These are phyloP conservation scores for Dysidea cf. avara DNA, from an alignment of 37 sponge, comb jelly and placozoan species.

Conservation along the genomic window DNA sequence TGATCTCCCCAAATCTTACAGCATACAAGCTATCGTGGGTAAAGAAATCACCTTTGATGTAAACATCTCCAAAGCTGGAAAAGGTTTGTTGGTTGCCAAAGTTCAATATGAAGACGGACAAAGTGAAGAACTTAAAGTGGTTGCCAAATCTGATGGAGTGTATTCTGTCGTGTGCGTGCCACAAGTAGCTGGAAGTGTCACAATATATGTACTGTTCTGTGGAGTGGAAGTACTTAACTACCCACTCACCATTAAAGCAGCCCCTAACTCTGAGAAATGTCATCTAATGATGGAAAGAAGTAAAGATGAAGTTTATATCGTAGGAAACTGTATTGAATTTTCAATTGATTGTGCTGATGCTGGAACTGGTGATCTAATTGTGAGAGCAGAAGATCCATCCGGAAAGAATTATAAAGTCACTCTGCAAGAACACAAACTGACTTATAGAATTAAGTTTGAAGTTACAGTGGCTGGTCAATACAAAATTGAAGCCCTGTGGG, in stretches of 20 bases:
- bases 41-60: slow-evolving; percentile 4
- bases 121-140: slow-evolving; percentile 15
- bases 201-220: too few relatives aligned
- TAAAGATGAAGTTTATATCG: slow-evolving; percentile 3
- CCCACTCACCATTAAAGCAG: slow-evolving; percentile 33
- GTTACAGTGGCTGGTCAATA: background rate
- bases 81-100: slow-evolving; percentile 3
- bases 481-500: slow-evolving; percentile 13
- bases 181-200: too few relatives aligned
- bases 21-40: too few relatives aligned
- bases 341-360: slow-evolving; percentile 15
- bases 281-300: slow-evolving; percentile 36
- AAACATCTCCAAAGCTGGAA: slow-evolving; percentile 26
- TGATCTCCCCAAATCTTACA: too few relatives aligned
- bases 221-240: too few relatives aligned
- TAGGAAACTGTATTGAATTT: background rate
- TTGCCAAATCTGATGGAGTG: slow-evolving; percentile 1
- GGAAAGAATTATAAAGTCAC: slow-evolving; percentile 6
- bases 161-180: background rate
- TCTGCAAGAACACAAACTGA: slow-evolving; percentile 25
- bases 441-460: background rate
- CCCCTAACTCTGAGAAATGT: slow-evolving; percentile 64
- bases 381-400: slow-evolving; percentile 8
- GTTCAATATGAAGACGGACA: slow-evolving; percentile 22
- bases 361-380: slow-evolving; percentile 15